Evolutionary conservation across 2,888 invertebrate species (phyloP).

Genomic region (Leucophenga montana): DNA sequence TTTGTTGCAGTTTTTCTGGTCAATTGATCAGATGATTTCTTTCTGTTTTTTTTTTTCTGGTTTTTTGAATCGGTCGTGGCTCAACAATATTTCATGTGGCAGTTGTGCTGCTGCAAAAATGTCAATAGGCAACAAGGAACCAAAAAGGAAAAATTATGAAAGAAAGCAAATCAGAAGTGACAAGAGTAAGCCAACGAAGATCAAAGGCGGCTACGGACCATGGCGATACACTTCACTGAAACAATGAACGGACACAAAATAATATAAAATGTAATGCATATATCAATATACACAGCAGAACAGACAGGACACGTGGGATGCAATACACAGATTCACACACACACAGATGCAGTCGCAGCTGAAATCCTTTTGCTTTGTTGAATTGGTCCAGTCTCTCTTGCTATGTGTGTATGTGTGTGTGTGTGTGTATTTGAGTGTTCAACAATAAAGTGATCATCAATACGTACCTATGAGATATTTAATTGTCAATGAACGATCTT

Average conservation of each 20-base stretch:
- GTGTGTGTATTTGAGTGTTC: neutral
- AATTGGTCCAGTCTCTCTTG: too few relatives aligned
- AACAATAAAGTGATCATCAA: slow-evolving; percentile 61
- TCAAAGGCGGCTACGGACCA: slow-evolving; percentile 54
- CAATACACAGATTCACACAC: neutral
- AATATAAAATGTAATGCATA: slow-evolving; percentile 6
- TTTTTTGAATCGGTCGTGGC: slow-evolving; percentile 12
- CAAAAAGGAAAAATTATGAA: slow-evolving; percentile 53
- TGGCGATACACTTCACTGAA: neutral
- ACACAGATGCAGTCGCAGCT: neutral
- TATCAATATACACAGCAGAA: neutral
- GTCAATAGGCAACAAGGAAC: neutral
- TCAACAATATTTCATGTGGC: neutral
- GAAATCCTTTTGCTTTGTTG: neutral
- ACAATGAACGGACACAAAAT: neutral
- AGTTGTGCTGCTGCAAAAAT: slow-evolving; percentile 3
- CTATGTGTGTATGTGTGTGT: neutral
- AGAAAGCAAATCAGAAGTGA: slow-evolving; percentile 44
- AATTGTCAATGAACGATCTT: slow-evolving; percentile 59
- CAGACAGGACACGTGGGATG: neutral
- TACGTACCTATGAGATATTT: slow-evolving; percentile 45
- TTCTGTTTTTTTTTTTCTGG: slow-evolving; percentile 9
- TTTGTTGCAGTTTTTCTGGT: slow-evolving; percentile 25
- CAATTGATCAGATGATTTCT: slow-evolving; percentile 22
- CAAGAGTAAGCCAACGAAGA: slow-evolving; percentile 30